phyloP scores from a whole-genome alignment of 2,113 vertebrate genomes.

The Diadophis punctatus region DNA sequence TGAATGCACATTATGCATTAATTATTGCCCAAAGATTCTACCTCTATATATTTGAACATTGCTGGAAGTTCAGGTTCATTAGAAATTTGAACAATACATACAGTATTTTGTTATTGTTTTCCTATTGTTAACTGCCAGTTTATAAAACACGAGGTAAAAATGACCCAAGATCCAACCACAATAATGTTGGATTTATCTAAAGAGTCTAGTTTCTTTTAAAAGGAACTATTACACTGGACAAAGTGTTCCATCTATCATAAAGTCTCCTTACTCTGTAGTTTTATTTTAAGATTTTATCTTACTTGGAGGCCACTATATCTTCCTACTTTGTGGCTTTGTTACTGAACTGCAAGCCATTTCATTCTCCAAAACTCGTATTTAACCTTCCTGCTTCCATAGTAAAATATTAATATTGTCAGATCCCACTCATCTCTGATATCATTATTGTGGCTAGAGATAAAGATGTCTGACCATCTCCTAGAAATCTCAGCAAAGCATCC shows the following conservation, averaged over 20 bases:
- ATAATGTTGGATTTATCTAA: background rate
- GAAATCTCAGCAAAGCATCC: background rate
- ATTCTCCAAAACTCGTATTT: background rate
- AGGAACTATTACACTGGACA: background rate
- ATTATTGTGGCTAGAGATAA: background rate
- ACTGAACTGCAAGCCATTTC: background rate
- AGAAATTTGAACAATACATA: background rate
- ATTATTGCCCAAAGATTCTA: background rate
- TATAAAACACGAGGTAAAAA: background rate
- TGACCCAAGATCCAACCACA: background rate
- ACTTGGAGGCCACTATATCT: conserved; percentile 16
- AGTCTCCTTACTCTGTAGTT: background rate
- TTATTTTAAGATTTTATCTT: background rate
- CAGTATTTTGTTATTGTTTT: background rate
- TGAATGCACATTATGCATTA: background rate
- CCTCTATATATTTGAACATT: background rate
- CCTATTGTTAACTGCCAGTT: background rate
- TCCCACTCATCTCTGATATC: background rate
- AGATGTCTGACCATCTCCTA: background rate
- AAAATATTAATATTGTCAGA: conserved; percentile 7
- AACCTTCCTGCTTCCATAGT: background rate
- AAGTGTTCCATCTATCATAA: background rate
- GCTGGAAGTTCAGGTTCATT: background rate
- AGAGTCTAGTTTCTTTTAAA: background rate
- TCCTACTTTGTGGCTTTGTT: background rate